Evolutionary conservation across 2,888 invertebrate species (phyloP).

Genomic region (Euspilapteryx auroguttella): DNA sequence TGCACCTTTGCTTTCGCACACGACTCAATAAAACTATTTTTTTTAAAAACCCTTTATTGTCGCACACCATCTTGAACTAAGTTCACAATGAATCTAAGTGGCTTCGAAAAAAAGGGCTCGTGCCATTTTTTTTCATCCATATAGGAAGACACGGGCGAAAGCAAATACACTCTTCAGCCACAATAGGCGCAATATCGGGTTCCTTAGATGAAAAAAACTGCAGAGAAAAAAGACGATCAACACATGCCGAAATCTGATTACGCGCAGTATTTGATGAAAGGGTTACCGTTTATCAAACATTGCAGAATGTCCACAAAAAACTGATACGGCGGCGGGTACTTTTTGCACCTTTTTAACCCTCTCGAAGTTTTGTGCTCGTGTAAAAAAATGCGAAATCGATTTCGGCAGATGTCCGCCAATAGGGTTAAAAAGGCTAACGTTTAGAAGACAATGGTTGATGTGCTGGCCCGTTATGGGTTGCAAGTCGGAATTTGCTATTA

Average conservation of each 20-base stretch:
- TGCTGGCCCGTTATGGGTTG: too few relatives aligned
- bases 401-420: slow-evolving; percentile 56
- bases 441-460: too few relatives aligned
- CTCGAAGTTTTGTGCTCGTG: slow-evolving; percentile 39
- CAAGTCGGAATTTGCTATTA: too few relatives aligned
- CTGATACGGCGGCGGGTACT: slow-evolving; percentile 27
- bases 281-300: slow-evolving; percentile 48
- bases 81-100: too few relatives aligned
- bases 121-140: slow-evolving; percentile 39
- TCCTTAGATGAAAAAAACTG: slow-evolving; percentile 32
- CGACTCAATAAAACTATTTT: too few relatives aligned
- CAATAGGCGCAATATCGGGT: slow-evolving; percentile 48
- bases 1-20: too few relatives aligned
- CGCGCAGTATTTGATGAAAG: slow-evolving; percentile 47
- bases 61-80: too few relatives aligned
- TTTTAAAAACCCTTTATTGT: too few relatives aligned
- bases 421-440: slow-evolving; percentile 48
- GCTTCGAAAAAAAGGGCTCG: slow-evolving; percentile 36
- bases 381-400: slow-evolving; percentile 55
- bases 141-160: slow-evolving; percentile 44
- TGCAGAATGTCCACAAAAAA: slow-evolving; percentile 23
- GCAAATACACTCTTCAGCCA: slow-evolving; percentile 48
- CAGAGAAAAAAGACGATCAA: slow-evolving; percentile 31
- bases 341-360: slow-evolving; percentile 28
- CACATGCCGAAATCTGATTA: slow-evolving; percentile 62